A percentile compares a stretch with the other conserved stretches of the same genome.
These are phyloP conservation scores for Stenoptilia bipunctidactyla DNA, from an alignment of 2,888 invertebrate species.

Conservation along the genomic window DNA sequence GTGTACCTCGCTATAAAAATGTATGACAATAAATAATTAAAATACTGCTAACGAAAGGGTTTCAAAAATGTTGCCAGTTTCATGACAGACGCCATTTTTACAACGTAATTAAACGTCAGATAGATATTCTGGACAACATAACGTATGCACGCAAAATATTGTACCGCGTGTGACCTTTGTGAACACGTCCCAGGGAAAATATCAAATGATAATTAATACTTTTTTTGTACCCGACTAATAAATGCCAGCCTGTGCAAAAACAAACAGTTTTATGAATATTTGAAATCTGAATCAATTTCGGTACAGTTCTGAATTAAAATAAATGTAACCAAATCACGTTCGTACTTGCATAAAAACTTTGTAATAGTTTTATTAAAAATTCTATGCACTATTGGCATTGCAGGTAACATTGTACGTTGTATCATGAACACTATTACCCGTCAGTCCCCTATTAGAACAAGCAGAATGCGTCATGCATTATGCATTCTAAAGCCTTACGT, in stretches of 20 bases:
- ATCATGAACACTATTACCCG: slow-evolving; percentile 19
- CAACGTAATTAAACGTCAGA: slow-evolving; percentile 52
- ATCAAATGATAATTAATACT: no score
- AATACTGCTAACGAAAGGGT: no score
- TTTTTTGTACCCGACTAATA: no score
- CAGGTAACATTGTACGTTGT: slow-evolving; percentile 25
- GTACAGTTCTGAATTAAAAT: no score
- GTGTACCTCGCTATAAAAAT: no score
- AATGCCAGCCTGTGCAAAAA: no score
- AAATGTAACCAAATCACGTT: no score
- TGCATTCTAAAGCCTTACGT: slow-evolving; percentile 24
- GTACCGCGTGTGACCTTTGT: slow-evolving; percentile 7
- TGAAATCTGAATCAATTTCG: no score
- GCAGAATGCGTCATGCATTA: slow-evolving; percentile 34
- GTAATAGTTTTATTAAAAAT: neutral
- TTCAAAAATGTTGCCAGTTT: neutral
- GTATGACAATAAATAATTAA: no score
- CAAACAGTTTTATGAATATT: no score
- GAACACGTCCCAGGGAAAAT: no score
- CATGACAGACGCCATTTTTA: slow-evolving; percentile 18
- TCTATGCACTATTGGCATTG: slow-evolving; percentile 1
- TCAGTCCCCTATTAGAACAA: slow-evolving; percentile 28
- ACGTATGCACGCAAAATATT: neutral
- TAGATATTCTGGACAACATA: slow-evolving; percentile 29
- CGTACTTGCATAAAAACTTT: no score